Evolutionary conservation across 2,888 invertebrate genomes (phyloP), one percentile per base, ranked within the genome.

Genomic region (Platycheirus albimanus): DNA sequence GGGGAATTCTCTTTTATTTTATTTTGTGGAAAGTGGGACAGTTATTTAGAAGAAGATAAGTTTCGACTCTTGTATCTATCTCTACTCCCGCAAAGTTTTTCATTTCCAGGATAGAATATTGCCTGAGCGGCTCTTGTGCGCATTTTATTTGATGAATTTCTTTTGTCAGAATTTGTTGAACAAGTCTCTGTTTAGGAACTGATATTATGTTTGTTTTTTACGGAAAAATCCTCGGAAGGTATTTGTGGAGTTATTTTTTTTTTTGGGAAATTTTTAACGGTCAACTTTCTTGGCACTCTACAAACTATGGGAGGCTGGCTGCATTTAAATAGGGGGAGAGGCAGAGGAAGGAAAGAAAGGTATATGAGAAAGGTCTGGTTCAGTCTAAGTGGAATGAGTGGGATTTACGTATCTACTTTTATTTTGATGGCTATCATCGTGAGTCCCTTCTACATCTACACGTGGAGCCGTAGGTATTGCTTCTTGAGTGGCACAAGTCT

Each of bases 81-180:
- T n/a, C n/a, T n/a, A n/a, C n/a, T n/a, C n/a, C n/a, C n/a, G n/a
- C 17, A 70, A 70, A 70, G 56, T 70, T 70, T 70, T 70, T 43
- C 76, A 66, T 76, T 69, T 70, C 17, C 10, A 38, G 47, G 45
- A 52, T 38, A 76, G 58, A 41, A 71, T 24, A 81, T 64, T 81
- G 66, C 54, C 56, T 20, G 63, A 69, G 66, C 61, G 61, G 58
- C 64, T n/a, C n/a, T 80, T 63, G 47, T 70, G 70, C 71, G 70
- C 66, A 43, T 71, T 76, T 77, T 66, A 71, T 81, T 71, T 71
- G 77, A 81, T 81, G 70, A 71, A 66, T 52, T 71, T 71, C 81
- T 66, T 75, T 81, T 81, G 81, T 71, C 61, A 66, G 58, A 66
- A 54, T 61, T 77, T 76, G 28, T 61, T 71, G 71, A 52, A 61